Conservation (phyloP, 2,113 vertebrate genomes). For the Elaphurus davidianus region DNA sequence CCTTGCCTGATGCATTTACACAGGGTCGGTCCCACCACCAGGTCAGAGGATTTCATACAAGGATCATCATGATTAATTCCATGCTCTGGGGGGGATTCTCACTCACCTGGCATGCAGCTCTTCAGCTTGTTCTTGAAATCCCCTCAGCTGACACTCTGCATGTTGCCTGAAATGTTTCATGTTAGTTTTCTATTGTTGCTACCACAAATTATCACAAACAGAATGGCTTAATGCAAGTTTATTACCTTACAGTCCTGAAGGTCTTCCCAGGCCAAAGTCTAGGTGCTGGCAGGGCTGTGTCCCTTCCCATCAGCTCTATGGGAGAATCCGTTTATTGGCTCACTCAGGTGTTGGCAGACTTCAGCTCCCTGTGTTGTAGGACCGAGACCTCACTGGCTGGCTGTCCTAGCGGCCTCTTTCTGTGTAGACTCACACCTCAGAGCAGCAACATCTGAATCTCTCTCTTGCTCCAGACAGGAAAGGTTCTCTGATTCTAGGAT, state of each 20-base stretch:
- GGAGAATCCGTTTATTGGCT: background rate
- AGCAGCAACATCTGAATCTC: background rate
- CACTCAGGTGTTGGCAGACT: background rate
- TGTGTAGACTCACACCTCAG: background rate
- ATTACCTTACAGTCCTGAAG: background rate
- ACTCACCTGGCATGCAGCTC: background rate
- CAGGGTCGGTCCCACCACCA: background rate
- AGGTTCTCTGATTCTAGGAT: background rate
- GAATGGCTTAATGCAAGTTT: background rate
- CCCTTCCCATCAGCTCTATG: background rate
- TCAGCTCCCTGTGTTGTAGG: background rate
- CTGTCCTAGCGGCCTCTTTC: background rate
- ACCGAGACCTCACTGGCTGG: background rate
- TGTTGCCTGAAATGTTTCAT: background rate
- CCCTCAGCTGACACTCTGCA: background rate
- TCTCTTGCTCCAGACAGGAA: background rate
- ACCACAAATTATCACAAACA: background rate
- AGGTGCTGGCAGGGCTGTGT: background rate
- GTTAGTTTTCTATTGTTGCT: background rate
- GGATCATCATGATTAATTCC: background rate
- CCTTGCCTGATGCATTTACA: background rate
- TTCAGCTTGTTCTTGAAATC: background rate
- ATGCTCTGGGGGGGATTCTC: background rate
- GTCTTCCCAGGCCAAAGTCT: background rate
- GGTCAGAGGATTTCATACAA: background rate